Conservation (phyloP, 2,113 vertebrate species). For the Gymnarchus niloticus region DNA sequence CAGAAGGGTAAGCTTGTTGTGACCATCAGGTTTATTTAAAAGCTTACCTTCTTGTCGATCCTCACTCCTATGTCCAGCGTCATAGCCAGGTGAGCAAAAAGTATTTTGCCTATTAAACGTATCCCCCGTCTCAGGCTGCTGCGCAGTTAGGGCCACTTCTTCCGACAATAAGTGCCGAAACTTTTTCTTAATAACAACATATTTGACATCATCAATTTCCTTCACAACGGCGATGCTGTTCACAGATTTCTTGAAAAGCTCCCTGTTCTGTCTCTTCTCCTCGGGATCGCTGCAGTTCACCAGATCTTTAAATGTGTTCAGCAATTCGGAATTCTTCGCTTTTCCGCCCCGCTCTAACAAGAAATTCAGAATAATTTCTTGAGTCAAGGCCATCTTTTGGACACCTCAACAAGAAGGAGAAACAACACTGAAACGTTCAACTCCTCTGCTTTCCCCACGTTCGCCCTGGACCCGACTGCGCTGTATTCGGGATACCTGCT, state of each 20-base stretch:
- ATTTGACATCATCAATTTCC: conserved; percentile 68
- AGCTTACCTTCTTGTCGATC: conserved; percentile 26
- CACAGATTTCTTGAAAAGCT: conserved; percentile 74
- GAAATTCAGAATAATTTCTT: conserved; percentile 70
- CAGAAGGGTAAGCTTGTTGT: conserved; percentile 31
- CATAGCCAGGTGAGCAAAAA: conserved; percentile 30
- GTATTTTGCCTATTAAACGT: conserved; percentile 23
- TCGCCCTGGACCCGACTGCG: neutral
- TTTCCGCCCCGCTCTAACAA: conserved; percentile 71
- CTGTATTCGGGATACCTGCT: conserved; percentile 48
- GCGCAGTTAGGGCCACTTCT: neutral
- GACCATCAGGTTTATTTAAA: conserved; percentile 47
- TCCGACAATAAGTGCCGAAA: conserved; percentile 53
- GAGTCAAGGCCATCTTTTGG: conserved; percentile 62
- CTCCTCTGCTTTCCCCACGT: neutral
- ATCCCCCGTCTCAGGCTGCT: conserved; percentile 30
- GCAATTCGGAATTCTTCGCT: conserved; percentile 72
- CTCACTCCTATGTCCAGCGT: conserved; percentile 7
- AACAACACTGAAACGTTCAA: neutral
- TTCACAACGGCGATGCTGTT: conserved; percentile 78
- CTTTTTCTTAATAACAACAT: conserved; percentile 71
- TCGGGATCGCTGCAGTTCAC: conserved; percentile 62
- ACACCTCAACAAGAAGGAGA: neutral
- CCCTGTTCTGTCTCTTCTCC: conserved; percentile 66
- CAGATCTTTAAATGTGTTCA: conserved; percentile 65